A percentile compares a stretch with the other conserved stretches of the same genome.
phyloP scores from a whole-genome alignment of 2,888 invertebrate genomes.

The Nephrotoma flavescens region DNA sequence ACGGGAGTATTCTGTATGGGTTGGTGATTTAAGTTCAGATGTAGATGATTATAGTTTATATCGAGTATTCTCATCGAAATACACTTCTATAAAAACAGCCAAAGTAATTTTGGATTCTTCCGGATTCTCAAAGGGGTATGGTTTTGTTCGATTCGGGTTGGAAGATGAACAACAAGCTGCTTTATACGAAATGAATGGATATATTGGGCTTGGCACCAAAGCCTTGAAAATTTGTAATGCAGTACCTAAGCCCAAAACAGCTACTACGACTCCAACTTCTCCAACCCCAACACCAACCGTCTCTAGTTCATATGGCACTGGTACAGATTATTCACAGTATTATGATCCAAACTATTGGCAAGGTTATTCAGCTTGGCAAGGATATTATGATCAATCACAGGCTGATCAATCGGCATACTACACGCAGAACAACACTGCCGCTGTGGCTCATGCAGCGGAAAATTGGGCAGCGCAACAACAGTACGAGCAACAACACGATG shows the following conservation, averaged over 20 bases:
- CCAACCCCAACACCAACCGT: conserved; percentile 25
- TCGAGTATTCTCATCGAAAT: conserved; percentile 80
- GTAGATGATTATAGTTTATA: conserved; percentile 91
- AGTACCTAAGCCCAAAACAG: conserved; percentile 67
- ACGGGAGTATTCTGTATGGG: conserved; percentile 89
- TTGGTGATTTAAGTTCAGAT: conserved; percentile 81
- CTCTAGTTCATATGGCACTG: conserved; percentile 21
- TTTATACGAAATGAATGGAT: conserved; percentile 85
- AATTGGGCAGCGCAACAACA: conserved; percentile 34
- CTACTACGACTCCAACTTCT: conserved; percentile 28
- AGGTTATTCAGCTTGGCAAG: conserved; percentile 68
- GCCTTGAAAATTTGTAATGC: conserved; percentile 86
- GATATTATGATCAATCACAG: conserved; percentile 43
- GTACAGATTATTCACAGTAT: conserved; percentile 53
- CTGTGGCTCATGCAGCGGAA: conserved; percentile 32
- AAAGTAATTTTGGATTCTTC: conserved; percentile 86
- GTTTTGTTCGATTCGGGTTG: conserved; percentile 86
- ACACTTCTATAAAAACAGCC: conserved; percentile 84
- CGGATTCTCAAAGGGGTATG: conserved; percentile 90
- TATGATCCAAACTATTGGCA: conserved; percentile 82
- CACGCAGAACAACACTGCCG: conserved; percentile 16
- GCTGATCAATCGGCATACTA: conserved; percentile 28
- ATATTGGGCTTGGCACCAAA: conserved; percentile 72
- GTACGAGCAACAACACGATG: conserved; percentile 25
- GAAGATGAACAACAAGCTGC: conserved; percentile 91